Evolutionary conservation across 35 echinoderm and acorn worm genomes (phyloP), one percentile per base, ranked within the genome.

Genomic region (Apostichopus californicus): DNA sequence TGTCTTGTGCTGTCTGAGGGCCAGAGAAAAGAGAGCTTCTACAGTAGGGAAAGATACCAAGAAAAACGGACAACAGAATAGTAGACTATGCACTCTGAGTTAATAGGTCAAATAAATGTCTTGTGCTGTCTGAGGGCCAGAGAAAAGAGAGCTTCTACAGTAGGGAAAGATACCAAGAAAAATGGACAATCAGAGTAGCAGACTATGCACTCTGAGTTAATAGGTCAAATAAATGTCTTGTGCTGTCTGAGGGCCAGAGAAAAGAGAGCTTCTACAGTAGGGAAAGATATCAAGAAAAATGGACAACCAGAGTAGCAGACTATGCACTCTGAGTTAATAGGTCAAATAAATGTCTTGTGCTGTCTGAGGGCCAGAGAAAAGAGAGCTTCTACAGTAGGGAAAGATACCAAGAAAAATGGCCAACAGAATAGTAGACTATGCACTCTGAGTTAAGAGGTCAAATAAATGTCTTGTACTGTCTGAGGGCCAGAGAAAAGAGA

Each of bases 281-380:
- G 80, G 9, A 82, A 73, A 22, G 78, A 89, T 28, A 54, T 8
- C 26, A 68, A 83, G 54, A 93, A 95, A 64, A 73, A 78, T 54
- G 65, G 83, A 13, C 65, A 83, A 56, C 79, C n/a, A n/a, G n/a
- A n/a, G n/a, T n/a, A n/a, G n/a, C n/a, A n/a, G n/a, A n/a, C n/a
- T n/a, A n/a, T n/a, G n/a, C n/a, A n/a, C n/a, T n/a, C n/a, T n/a
- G n/a, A n/a, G n/a, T n/a, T n/a, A n/a, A n/a, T n/a, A n/a, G n/a
- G n/a, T n/a, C n/a, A n/a, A n/a, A n/a, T n/a, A n/a, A n/a, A n/a
- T n/a, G n/a, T n/a, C n/a, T n/a, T n/a, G n/a, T n/a, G n/a, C n/a
- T n/a, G n/a, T n/a, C n/a, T n/a, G 84, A 95, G 81, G 72, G 96
- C 96, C 55, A 89, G 96, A 66, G 95, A 98, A 28, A 98, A 98